Evolutionary conservation across 2,113 vertebrate genomes (phyloP).

Genomic region (Chlamydotis undulata): DNA sequence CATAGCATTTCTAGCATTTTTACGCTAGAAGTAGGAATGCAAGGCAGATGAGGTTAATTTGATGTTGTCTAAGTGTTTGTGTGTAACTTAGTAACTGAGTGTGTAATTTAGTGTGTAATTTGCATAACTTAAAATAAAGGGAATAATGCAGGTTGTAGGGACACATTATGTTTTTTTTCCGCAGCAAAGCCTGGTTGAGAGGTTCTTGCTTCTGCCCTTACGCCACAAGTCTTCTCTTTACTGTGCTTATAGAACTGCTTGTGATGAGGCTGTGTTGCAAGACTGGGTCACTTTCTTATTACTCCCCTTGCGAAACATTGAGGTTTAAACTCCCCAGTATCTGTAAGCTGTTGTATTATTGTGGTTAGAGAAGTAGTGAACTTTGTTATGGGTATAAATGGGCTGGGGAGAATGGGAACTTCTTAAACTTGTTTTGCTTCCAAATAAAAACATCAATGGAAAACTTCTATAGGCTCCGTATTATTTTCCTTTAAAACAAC

Average conservation of each 20-base stretch:
- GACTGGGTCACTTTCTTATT: not conserved
- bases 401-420: not conserved
- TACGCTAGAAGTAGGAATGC: not conserved
- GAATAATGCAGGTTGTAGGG: not conserved
- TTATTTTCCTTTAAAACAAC: not conserved
- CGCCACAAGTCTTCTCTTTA: not conserved
- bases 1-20: not conserved
- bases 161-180: not conserved
- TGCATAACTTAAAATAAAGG: not conserved
- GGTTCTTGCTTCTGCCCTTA: not conserved
- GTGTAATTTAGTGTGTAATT: not conserved
- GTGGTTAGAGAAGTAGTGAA: not conserved
- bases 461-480: not conserved
- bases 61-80: not conserved
- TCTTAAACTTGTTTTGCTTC: not conserved
- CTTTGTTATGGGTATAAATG: not conserved
- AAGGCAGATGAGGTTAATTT: not conserved
- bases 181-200: not conserved
- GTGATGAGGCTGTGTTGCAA: not conserved
- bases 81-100: not conserved
- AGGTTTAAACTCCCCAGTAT: not conserved
- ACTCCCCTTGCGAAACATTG: accelerated
- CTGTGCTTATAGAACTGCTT: not conserved
- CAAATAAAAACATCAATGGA: not conserved
- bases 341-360: not conserved